Evolutionary conservation across 2,797 vertebrate species (phyloP).

Genomic region (Tokudaia tokunoshimensis): DNA sequence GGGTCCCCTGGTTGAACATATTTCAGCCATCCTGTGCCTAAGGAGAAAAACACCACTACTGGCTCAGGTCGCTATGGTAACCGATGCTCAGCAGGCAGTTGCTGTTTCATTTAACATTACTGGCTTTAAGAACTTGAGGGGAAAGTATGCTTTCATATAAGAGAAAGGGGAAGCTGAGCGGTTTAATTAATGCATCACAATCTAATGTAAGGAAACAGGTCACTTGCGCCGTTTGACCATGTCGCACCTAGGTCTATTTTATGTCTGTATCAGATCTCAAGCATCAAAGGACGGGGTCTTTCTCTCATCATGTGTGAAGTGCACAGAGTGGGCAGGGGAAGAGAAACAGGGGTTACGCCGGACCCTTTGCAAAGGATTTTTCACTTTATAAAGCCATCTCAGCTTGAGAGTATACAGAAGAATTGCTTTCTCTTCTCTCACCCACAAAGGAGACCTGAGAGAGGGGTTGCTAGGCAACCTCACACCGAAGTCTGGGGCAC

Average conservation of each 20-base stretch:
- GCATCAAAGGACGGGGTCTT: conserved; percentile 68
- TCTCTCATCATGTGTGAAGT: conserved; percentile 73
- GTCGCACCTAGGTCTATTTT: conserved; percentile 32
- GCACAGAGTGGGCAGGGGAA: conserved; percentile 66
- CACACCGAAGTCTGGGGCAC: conserved; percentile 83
- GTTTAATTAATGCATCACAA: conserved; percentile 77
- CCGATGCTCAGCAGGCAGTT: conserved; percentile 82
- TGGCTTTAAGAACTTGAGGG: conserved; percentile 79
- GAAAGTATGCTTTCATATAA: conserved; percentile 73
- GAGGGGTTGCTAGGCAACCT: conserved; percentile 91
- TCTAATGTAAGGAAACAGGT: conserved; percentile 68
- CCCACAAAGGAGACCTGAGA: conserved; percentile 86
- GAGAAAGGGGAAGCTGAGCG: conserved; percentile 18
- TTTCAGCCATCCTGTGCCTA: conserved; percentile 77
- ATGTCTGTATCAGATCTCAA: conserved; percentile 61
- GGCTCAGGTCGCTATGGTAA: conserved; percentile 84
- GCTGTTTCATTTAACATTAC: conserved; percentile 84
- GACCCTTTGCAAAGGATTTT: conserved; percentile 73
- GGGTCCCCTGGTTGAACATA: conserved; percentile 69
- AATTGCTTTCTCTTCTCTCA: conserved; percentile 82
- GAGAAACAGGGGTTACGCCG: conserved; percentile 63
- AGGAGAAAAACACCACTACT: conserved; percentile 71
- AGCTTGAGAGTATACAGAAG: conserved; percentile 86
- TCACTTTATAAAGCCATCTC: conserved; percentile 79
- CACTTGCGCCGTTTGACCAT: conserved; percentile 61